Percentiles rank a stretch among this genome's conserved stretches.
Evolutionary conservation across 2,888 invertebrate species (phyloP).

Genomic region (Perizoma affinitatum): DNA sequence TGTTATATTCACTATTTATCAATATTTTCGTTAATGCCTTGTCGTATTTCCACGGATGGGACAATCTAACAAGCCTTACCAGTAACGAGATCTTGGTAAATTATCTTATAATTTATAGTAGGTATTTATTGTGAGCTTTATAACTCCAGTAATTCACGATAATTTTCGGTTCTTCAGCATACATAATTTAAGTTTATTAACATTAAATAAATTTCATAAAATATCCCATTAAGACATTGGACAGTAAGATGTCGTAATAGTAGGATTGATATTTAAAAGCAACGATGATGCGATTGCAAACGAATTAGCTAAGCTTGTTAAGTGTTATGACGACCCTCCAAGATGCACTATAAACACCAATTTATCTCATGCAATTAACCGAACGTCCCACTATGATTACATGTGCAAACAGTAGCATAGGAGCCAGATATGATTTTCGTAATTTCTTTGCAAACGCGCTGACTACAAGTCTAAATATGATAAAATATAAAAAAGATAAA

Average conservation of each 20-base stretch:
- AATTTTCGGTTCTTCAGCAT: too few relatives aligned
- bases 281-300: conserved; percentile 27
- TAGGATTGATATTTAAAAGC: conserved; percentile 2
- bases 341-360: conserved; percentile 40
- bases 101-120: too few relatives aligned
- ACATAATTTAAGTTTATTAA: not conserved
- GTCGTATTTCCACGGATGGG: too few relatives aligned
- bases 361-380: conserved; percentile 39
- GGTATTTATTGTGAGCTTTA: too few relatives aligned
- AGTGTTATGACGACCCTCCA: conserved; percentile 31
- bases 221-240: not conserved
- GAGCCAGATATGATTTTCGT: conserved; percentile 3
- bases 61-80: too few relatives aligned
- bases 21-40: not conserved
- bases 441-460: too few relatives aligned
- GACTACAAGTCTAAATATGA: too few relatives aligned
- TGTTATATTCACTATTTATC: too few relatives aligned
- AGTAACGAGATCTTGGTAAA: too few relatives aligned
- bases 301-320: conserved; percentile 19
- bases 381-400: conserved; percentile 43
- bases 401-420: conserved; percentile 39
- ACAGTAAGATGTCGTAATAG: not conserved
- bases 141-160: too few relatives aligned
- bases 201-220: not conserved
- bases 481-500: too few relatives aligned